These are phyloP conservation scores for Rapana venosa DNA, from an alignment of 2,888 invertebrate genomes.

Conservation along the genomic window DNA sequence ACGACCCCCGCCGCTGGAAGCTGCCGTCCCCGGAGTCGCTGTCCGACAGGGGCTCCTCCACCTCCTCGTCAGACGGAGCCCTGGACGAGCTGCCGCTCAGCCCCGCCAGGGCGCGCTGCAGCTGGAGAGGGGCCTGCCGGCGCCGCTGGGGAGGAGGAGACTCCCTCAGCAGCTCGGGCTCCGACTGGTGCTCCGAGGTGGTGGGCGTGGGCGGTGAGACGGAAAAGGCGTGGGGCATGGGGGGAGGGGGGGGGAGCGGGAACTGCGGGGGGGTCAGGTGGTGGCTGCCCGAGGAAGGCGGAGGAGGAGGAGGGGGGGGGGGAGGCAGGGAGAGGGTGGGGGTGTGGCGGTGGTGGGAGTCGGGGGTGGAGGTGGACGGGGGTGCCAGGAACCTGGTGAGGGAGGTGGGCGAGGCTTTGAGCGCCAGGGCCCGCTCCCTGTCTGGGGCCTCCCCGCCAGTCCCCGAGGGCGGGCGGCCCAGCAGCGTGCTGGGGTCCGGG, in stretches of 20 bases:
- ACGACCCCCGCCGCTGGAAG: constrained; percentile 59
- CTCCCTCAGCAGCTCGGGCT: constrained; percentile 14
- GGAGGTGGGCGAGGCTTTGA: constrained; percentile 22
- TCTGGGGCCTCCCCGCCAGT: neutral
- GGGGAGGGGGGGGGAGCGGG: constrained; percentile 23
- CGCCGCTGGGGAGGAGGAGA: neutral
- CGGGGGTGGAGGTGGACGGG: constrained; percentile 20
- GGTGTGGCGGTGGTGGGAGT: neutral
- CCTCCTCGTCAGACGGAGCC: constrained; percentile 39
- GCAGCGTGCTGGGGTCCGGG: constrained; percentile 42
- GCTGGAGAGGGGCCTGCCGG: neutral
- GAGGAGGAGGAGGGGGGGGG: neutral
- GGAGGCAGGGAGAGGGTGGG: neutral
- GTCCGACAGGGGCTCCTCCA: constrained; percentile 50
- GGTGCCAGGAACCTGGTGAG: constrained; percentile 42
- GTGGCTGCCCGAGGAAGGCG: neutral
- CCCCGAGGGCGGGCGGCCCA: neutral
- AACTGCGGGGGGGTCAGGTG: neutral
- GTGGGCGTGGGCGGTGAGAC: constrained; percentile 23
- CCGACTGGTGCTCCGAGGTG: neutral
- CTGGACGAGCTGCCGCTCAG: neutral
- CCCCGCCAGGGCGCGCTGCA: constrained; percentile 32
- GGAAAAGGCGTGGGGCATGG: neutral
- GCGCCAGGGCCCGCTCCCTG: neutral
- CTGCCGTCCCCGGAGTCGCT: constrained; percentile 58